phyloP scores from a whole-genome alignment of 2,888 invertebrate genomes.

The Thereva nobilitata region DNA sequence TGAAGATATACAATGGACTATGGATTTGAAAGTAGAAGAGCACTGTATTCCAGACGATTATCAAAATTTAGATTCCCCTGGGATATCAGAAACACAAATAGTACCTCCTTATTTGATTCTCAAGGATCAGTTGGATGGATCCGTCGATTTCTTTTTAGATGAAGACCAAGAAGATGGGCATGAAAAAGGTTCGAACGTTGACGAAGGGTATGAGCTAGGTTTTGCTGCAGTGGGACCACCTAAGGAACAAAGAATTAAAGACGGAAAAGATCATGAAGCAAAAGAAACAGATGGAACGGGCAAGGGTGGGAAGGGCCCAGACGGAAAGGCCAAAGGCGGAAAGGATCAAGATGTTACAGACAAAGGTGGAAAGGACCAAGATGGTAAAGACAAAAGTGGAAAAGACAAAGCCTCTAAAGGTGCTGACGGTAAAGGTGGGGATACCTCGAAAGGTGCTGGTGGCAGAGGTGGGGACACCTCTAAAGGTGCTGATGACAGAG shows the following conservation, averaged over 20 bases:
- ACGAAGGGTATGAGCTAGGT: background rate
- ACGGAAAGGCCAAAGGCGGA: background rate
- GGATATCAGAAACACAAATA: conserved; percentile 42
- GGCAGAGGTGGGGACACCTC: too few relatives aligned
- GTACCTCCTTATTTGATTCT: conserved; percentile 35
- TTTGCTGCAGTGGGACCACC: background rate
- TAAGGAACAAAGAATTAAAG: background rate
- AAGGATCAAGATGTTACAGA: too few relatives aligned
- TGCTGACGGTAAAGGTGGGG: too few relatives aligned
- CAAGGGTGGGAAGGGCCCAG: background rate
- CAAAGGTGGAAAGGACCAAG: too few relatives aligned
- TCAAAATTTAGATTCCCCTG: conserved; percentile 43
- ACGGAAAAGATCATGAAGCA: too few relatives aligned
- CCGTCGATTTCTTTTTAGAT: conserved; percentile 33
- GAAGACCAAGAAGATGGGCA: conserved; percentile 39
- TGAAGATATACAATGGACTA: conserved; percentile 11
- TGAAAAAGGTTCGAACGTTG: conserved; percentile 23
- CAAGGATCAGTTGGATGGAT: conserved; percentile 36
- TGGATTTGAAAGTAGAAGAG: background rate
- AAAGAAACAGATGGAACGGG: background rate
- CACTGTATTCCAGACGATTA: too few relatives aligned
- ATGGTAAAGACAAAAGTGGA: too few relatives aligned
- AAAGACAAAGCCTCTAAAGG: too few relatives aligned
- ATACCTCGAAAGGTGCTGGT: too few relatives aligned
- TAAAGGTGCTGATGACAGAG: too few relatives aligned